Evolutionary conservation across 2,113 vertebrate genomes (phyloP).

Genomic region (Mungos mungo): DNA sequence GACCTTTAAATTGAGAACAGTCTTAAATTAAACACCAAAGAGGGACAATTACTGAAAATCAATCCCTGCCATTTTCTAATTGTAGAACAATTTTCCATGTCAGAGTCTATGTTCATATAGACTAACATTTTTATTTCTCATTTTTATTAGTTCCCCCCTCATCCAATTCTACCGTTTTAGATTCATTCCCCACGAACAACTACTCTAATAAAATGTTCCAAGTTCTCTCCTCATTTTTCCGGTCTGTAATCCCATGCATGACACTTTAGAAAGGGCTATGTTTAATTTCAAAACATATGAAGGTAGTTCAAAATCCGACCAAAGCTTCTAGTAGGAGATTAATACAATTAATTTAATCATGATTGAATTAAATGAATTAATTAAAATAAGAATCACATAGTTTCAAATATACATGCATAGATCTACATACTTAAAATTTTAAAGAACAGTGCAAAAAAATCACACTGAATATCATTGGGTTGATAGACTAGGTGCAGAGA

Average conservation of each 20-base stretch:
- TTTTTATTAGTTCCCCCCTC: not conserved
- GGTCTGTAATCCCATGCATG: not conserved
- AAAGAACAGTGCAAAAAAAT: not conserved
- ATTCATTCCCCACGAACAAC: not conserved
- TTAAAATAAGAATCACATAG: not conserved
- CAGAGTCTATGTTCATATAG: not conserved
- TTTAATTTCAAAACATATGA: not conserved
- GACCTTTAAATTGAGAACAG: constrained; percentile 76
- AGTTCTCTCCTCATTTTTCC: not conserved
- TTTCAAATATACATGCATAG: not conserved
- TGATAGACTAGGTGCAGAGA: not conserved
- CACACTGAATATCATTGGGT: not conserved
- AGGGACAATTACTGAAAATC: constrained; percentile 73
- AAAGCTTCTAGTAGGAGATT: not conserved
- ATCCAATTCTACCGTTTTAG: not conserved
- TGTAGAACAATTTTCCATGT: constrained; percentile 51
- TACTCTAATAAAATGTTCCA: not conserved
- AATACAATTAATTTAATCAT: not conserved
- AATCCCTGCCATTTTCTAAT: constrained; percentile 75
- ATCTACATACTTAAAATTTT: not conserved
- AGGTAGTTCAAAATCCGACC: not conserved
- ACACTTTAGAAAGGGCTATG: not conserved
- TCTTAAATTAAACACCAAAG: constrained; percentile 82
- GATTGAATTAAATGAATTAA: not conserved
- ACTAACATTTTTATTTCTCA: not conserved